Evolutionary conservation across 2,113 vertebrate species (phyloP), one percentile per base, ranked within the genome.

Genomic region (Lichenostomus cassidix): DNA sequence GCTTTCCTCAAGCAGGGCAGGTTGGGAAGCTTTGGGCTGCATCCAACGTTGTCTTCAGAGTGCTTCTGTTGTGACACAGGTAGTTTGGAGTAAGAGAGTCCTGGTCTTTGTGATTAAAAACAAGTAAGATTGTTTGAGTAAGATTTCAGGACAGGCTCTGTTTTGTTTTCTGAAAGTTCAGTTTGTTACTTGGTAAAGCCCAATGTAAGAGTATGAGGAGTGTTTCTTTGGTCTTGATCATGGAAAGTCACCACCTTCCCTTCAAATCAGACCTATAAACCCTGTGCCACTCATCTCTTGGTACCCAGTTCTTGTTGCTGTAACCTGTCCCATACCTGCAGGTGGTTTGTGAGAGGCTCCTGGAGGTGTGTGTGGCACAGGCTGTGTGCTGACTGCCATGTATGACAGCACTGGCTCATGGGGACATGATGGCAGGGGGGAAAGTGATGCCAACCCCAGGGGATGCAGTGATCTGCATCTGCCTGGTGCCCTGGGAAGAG

Each of bases 331-430:
- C 0, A 1, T 21, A 5, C 17, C 12, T 41, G 37, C 12, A 20
- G 2, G 12, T 0, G 13, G 10, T 31, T 23, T 56, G 64, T 50
- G 59, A 25, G 20, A 33, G 60, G 37, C n/a, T 42, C 37, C 21
- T 13, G 87, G 33, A 14, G 71, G 11, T 5, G 24, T 12, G 10
- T 5, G 63, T 7, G 29, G 49, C 37, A 13, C 39, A 5, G 19
- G 31, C 5, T 55, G 39, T 11, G 58, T 39, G 41, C 77, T 52
- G 55, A 7, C 20, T 27, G 56, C 56, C 31, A 7, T 2, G 3
- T 15, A 0, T 7, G 33, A 4, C 15, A 22, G 35, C 0, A 0
- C 28, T 12, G 59, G 27, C 4, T 13, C 46, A 15, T 1, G 2
- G 58, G 35, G 33, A 33, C 1, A 0, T 1, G 22, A 29, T 23